Percentiles rank a stretch among this genome's conserved stretches.
Evolutionary conservation across 2,797 vertebrate species (phyloP).

Genomic region (Pelodytes ibericus): DNA sequence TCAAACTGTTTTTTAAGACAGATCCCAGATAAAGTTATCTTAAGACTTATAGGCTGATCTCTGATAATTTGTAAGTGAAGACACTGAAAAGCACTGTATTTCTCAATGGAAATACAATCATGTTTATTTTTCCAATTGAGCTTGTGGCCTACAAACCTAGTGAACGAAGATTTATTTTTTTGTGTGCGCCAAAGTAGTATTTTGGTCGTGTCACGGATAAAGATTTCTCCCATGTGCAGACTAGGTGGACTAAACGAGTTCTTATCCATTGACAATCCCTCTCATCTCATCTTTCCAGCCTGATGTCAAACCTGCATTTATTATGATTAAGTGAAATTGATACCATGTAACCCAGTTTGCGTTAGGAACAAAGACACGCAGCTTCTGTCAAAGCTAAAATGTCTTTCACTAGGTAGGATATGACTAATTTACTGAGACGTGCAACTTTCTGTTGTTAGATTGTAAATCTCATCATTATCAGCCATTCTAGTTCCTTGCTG

Average conservation of each 20-base stretch:
- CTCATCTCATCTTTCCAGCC: slow-evolving; percentile 4
- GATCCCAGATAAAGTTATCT: no score
- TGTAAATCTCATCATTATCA: no score
- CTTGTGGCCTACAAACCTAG: slow-evolving; percentile 43
- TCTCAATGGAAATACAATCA: slow-evolving; percentile 5
- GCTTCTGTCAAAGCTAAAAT: neutral
- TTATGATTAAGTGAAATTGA: slow-evolving; percentile 39
- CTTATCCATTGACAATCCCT: slow-evolving; percentile 10
- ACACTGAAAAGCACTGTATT: slow-evolving; percentile 2
- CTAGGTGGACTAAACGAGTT: neutral
- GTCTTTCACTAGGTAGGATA: neutral
- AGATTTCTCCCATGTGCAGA: slow-evolving; percentile 28
- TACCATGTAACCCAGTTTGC: slow-evolving; percentile 2
- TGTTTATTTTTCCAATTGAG: slow-evolving; percentile 19
- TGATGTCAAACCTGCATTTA: slow-evolving; percentile 12
- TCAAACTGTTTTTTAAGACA: no score
- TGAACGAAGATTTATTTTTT: slow-evolving; percentile 31
- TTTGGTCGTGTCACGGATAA: slow-evolving; percentile 30
- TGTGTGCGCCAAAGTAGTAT: slow-evolving; percentile 17
- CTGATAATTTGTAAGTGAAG: slow-evolving; percentile 26
- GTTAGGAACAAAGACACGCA: neutral
- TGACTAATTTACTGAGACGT: neutral
- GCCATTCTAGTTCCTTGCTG: no score
- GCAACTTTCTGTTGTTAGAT: neutral
- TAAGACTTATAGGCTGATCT: neutral